Base-by-base conservation (phyloP, 2,113 vertebrate genomes). In the Cnemophilus loriae region DNA sequence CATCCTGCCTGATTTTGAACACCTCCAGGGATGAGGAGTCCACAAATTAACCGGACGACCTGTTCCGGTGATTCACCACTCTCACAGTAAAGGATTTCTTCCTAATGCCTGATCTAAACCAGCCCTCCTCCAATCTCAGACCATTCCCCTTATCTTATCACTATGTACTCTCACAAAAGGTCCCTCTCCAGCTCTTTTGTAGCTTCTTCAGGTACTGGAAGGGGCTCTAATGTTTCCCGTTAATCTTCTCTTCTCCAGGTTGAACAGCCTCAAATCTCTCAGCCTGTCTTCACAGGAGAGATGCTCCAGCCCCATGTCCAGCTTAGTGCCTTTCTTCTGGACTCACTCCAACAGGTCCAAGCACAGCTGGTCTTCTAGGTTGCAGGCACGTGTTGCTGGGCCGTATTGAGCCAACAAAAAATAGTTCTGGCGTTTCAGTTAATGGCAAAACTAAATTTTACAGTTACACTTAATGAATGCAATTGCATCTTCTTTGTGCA, bases 151-250 rank as follows among this genome's bases (percentile, higher is more conserved):
- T 28, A 16, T 32, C 4, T 21, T 56, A 10, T 37, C 22, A 18
- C 35, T 27, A 6, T 2, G 2, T 16, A 8, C 4, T 35, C 50
- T 50, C 42, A 44, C 6, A 22, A 27, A 30, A 57, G 2, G 1
- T 19, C n/a, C 2, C 5, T 33, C 22, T 23, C 26, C 5, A 20
- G 24, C 8, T 28, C 8, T 57, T 41, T 49, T 50, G 17, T 11
- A 19, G 3, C 9, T 26, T 49, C 35, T 63, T 42, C 13, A 33
- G 7, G 10, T 11, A 13, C 7, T 71, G 6, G 16, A 22, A 32
- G 7, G 21, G 4, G 3, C 4, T 37, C 14, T 42, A 6, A 64
- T 16, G 3, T 19, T 32, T 42, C 12, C 3, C 0, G 0, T 8
- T 9, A 35, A 6, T 26, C 15, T 68, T 50, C 46, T 26, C 12